phyloP scores from a whole-genome alignment of 2,113 vertebrate species.

The Takifugu bimaculatus region DNA sequence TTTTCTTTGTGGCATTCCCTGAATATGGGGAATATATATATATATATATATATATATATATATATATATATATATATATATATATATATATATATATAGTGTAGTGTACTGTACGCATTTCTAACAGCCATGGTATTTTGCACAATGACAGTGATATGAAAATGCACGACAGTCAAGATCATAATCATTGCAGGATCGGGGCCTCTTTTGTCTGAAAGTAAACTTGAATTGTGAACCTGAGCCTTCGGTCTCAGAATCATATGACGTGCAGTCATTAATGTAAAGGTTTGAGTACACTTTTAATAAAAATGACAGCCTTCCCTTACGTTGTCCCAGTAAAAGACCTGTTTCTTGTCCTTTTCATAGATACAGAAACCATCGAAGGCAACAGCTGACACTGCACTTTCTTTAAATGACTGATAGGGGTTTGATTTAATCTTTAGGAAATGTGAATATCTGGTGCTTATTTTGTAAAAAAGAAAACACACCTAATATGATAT shows the following conservation, averaged over 20 bases:
- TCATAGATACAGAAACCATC: too few species aligned
- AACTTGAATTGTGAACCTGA: constrained; percentile 1
- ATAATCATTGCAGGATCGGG: constrained; percentile 39
- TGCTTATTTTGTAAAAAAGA: too few species aligned
- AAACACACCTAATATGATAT: not conserved
- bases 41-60: constrained; percentile 48
- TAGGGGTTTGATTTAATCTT: not conserved
- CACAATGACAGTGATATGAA: constrained; percentile 73
- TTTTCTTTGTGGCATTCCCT: constrained; percentile 86
- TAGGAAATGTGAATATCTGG: not conserved
- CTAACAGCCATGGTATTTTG: constrained; percentile 73
- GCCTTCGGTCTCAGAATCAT: not conserved
- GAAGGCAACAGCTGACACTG: constrained; percentile 74
- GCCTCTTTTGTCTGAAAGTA: constrained; percentile 13
- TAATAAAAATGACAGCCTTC: not conserved
- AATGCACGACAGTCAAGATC: constrained; percentile 65
- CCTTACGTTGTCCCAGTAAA: constrained; percentile 15
- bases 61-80: constrained; percentile 60
- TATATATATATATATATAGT: constrained; percentile 51
- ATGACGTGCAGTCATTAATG: not conserved
- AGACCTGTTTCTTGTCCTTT: too few species aligned
- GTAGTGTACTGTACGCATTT: constrained; percentile 65
- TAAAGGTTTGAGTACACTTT: not conserved
- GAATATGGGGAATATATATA: constrained; percentile 67
- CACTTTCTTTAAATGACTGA: too few species aligned